Base-by-base conservation (phyloP, 1,140 invertebrate genomes). In the Drosophila tropicalis region DNA sequence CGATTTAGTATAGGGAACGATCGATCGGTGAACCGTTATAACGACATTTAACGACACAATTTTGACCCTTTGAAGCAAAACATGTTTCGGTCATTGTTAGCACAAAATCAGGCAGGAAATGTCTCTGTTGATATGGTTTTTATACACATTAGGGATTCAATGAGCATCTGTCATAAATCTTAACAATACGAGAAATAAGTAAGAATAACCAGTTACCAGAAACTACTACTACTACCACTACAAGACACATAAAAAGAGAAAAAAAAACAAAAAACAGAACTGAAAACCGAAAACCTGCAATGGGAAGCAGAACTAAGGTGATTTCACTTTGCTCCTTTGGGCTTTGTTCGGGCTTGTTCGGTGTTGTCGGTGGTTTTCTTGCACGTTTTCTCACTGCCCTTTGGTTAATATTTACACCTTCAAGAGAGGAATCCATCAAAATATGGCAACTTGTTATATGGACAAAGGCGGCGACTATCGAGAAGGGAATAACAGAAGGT, bases 321-420 rank as follows among this genome's bases (percentile, higher is more conserved):
- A 36, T 41, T 56, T 57, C 36, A 17, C 56, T 61, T 51, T 41
- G 68, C 15, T 60, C 39, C 47, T 64, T 68, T 17, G 62, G 51
- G 51, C 12, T 25, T 29, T 25, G 13, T 44, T n/a, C 3, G 41
- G 54, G 25, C 54, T 25, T 29, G 54, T 29, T 32, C 25, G 54
- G 2, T 29, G 29, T 56, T n/a, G 13, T 32, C 15, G 15, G 54
- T 25, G 54, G 44, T 34, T 63, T 36, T 15, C 39, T 55, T 83
- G 76, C 75, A 81, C 78, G 82, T 72, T 86, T 86, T 81, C 78
- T 79, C 78, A 86, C 78, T 76, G 81, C 78, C 68, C 82, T 80
- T 86, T 85, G 82, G 67, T 86, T 85, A 86, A 86, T 86, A 86
- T 85, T 85, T 86, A 85, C 82, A 85, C 82, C 82, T 85, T 66